Evolutionary conservation across 2,888 invertebrate species (phyloP).

Genomic region (Druceiella hillmani): DNA sequence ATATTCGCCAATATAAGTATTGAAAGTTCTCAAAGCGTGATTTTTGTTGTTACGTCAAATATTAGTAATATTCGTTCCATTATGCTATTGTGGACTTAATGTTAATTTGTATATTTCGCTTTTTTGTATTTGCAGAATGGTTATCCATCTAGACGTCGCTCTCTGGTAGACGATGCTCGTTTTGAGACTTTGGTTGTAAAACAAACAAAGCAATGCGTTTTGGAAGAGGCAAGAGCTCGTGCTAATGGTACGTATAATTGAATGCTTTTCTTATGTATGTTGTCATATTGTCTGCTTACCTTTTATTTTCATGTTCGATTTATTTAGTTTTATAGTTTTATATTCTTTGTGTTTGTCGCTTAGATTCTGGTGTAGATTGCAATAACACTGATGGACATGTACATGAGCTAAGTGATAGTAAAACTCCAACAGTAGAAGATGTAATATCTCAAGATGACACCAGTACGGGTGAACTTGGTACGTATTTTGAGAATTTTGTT

Average conservation of each 20-base stretch:
- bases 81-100: conserved; percentile 6
- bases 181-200: conserved; percentile 95
- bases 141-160: conserved; percentile 90
- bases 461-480: conserved; percentile 55
- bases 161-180: conserved; percentile 95
- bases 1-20: too few relatives aligned
- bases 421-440: conserved; percentile 43
- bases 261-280: conserved; percentile 1
- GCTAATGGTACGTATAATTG: conserved; percentile 71
- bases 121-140: conserved; percentile 75
- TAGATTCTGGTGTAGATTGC: conserved; percentile 62
- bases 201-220: conserved; percentile 88
- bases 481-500: conserved; percentile 25
- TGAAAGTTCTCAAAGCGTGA: too few relatives aligned
- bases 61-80: too few relatives aligned
- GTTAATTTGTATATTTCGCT: conserved; percentile 8
- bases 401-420: conserved; percentile 40
- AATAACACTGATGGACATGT: conserved; percentile 55
- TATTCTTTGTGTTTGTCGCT: conserved; percentile 22
- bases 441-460: conserved; percentile 44
- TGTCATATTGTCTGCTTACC: conserved; percentile 8
- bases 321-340: conserved; percentile 14
- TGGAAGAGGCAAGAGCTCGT: conserved; percentile 85
- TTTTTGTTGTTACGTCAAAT: too few relatives aligned
- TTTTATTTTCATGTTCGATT: conserved; percentile 16